These are phyloP conservation scores for Polyploca ridens DNA, from an alignment of 2,888 invertebrate genomes.

Conservation along the genomic window DNA sequence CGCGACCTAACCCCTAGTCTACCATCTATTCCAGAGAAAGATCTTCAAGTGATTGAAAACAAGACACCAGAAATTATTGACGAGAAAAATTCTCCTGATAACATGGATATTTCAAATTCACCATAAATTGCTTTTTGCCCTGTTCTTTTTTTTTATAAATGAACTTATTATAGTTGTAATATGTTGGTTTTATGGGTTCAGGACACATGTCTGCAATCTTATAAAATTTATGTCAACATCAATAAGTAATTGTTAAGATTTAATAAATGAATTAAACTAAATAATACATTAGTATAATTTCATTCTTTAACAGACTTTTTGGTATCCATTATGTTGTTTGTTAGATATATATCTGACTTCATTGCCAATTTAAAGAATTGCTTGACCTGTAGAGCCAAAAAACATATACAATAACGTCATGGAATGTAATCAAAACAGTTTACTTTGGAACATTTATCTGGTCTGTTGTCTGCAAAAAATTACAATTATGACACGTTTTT, in stretches of 20 bases:
- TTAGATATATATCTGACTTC: too few species aligned
- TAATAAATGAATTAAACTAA: constrained; percentile 12
- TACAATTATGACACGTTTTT: too few species aligned
- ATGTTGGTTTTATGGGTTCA: constrained; percentile 5
- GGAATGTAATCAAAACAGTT: too few species aligned
- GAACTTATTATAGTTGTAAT: constrained; percentile 6
- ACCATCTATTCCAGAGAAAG: constrained; percentile 60
- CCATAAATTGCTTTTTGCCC: constrained; percentile 72
- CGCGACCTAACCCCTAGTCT: constrained; percentile 69
- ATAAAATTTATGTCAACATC: constrained; percentile 10
- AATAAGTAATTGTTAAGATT: constrained; percentile 12
- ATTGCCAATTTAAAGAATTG: too few species aligned
- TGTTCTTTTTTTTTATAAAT: not conserved
- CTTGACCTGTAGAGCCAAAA: too few species aligned
- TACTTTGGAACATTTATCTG: too few species aligned
- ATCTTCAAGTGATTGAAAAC: constrained; percentile 45
- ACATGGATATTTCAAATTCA: constrained; percentile 92
- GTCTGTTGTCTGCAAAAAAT: too few species aligned
- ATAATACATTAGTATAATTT: not conserved
- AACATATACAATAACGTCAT: too few species aligned
- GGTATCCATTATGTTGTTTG: too few species aligned
- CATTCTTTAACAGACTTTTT: too few species aligned
- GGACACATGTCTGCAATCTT: constrained; percentile 6
- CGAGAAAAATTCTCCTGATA: constrained; percentile 87
- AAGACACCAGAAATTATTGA: constrained; percentile 70